Evolutionary conservation across 2,797 vertebrate species (phyloP), one percentile per base, ranked within the genome.

Genomic region (Xenops minutus): DNA sequence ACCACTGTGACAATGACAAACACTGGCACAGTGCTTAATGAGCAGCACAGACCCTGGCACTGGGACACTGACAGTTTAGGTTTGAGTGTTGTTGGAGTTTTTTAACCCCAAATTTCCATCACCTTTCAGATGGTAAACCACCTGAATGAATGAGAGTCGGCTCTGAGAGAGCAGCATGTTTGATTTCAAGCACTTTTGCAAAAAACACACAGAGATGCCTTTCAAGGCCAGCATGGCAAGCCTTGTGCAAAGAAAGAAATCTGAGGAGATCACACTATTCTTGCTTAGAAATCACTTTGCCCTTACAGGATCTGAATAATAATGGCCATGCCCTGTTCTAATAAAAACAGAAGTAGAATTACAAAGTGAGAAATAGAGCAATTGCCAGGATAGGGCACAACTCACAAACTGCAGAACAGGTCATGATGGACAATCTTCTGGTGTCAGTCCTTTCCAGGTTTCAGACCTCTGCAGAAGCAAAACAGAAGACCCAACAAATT

Each of bases 391-490:
- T 14, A 69, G 19, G n/a, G 29, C 16, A 36, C 67, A 88, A 89
- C 84, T 77, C 76, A 86, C 71, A 73, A 63, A 83, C 37, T n/a
- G 61, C 67, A 82, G 67, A 91, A 73, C 41, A 11, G 64, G 39
- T 73, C 67, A 88, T 2, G 3, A 29, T 7, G 61, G 85, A 91
- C 63, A 88, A 78, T 87, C 77, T 79, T 76, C 69, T 23, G 17
- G 39, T 32, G 51, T 52, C 54, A 20, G 72, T 66, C 77, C 89
- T 67, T 78, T 37, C 27, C 48, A 75, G 69, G 78, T 62, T 83
- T 61, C 39, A 94, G 36, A 41, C 6, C 56, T 83, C 63, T 90
- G 95, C 93, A 87, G 72, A 96, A 95, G 79, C 44, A 83, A 63
- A 86, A 49, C 0, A 4, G 20, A 90, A 67, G 14, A 67, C 19